Percentiles rank a stretch among this genome's conserved stretches.
These are phyloP conservation scores for Alosa alosa DNA, from an alignment of 2,113 vertebrate genomes.

Conservation along the genomic window DNA sequence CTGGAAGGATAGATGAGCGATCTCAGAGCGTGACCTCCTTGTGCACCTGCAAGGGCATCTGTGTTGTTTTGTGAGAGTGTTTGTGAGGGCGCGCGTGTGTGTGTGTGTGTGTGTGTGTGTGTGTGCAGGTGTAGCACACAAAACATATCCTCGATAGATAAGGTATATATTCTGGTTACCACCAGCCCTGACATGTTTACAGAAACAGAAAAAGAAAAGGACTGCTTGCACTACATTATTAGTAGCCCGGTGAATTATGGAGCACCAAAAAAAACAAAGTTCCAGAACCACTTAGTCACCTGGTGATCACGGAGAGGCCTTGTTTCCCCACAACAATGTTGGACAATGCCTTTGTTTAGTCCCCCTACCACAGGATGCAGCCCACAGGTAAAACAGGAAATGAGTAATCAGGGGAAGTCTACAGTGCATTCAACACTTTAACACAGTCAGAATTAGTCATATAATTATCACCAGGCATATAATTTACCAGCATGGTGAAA, in stretches of 20 bases:
- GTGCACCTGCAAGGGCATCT: conserved; percentile 47
- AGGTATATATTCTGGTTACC: conserved; percentile 27
- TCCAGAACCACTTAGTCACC: not conserved
- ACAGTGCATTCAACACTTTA: conserved; percentile 56
- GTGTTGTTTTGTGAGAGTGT: conserved; percentile 39
- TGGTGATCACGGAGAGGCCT: conserved; percentile 3
- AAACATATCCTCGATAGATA: conserved; percentile 28
- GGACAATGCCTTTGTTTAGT: conserved; percentile 9
- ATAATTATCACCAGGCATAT: conserved; percentile 51
- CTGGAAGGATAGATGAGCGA: conserved; percentile 41
- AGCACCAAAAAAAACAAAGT: not conserved
- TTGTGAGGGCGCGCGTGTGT: not conserved
- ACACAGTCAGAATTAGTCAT: conserved; percentile 54
- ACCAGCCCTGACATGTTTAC: conserved; percentile 19
- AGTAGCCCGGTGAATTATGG: conserved; percentile 29
- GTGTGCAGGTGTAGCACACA: conserved; percentile 36
- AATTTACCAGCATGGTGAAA: conserved; percentile 48
- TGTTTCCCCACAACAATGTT: not conserved
- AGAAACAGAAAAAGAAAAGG: not conserved
- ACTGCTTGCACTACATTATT: conserved; percentile 19
- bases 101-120: conserved; percentile 32
- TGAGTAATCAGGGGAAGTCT: conserved; percentile 57
- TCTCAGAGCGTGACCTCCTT: conserved; percentile 44
- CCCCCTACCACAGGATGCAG: conserved; percentile 26
- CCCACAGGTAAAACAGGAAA: conserved; percentile 40